Evolutionary conservation across 2,797 vertebrate genomes (phyloP).

Genomic region (Neostethus bicornis): DNA sequence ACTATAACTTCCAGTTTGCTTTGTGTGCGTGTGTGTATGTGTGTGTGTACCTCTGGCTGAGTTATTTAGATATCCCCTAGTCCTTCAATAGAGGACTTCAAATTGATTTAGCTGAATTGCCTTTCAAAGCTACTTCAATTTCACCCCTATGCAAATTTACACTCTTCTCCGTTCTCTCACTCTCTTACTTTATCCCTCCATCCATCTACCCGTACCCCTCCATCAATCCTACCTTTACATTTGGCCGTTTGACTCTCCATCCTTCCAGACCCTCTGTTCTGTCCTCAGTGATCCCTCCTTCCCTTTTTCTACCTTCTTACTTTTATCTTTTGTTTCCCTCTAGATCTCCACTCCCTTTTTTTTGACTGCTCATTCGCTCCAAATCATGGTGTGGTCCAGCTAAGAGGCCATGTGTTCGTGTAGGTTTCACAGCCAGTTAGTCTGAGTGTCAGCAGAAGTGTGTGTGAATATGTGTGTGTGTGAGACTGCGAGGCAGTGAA

Average conservation of each 20-base stretch:
- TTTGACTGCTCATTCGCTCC: constrained; percentile 21
- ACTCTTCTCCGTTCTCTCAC: constrained; percentile 23
- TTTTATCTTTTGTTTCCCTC: background rate
- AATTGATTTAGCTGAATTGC: constrained; percentile 74
- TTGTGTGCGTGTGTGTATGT: background rate
- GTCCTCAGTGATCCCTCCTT: background rate
- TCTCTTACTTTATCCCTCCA: constrained; percentile 7
- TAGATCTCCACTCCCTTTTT: background rate
- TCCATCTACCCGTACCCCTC: constrained; percentile 26
- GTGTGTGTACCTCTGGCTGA: constrained; percentile 24
- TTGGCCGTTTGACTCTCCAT: constrained; percentile 2
- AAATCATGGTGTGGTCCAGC: constrained; percentile 29
- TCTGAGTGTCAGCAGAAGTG: constrained; percentile 33
- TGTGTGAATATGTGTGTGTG: constrained; percentile 8
- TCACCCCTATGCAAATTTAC: constrained; percentile 68
- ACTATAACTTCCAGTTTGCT: too few species aligned
- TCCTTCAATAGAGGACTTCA: constrained; percentile 69
- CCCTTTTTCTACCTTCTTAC: background rate
- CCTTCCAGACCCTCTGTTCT: background rate
- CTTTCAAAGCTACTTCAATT: constrained; percentile 71
- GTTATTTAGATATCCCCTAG: constrained; percentile 60
- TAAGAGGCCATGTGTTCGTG: constrained; percentile 38
- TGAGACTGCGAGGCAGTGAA: constrained; percentile 51
- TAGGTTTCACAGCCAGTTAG: constrained; percentile 49
- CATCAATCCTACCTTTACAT: constrained; percentile 1